A percentile compares a stretch with the other conserved stretches of the same genome.
phyloP scores from a whole-genome alignment of 2,113 vertebrate species.

The Propithecus coquereli region DNA sequence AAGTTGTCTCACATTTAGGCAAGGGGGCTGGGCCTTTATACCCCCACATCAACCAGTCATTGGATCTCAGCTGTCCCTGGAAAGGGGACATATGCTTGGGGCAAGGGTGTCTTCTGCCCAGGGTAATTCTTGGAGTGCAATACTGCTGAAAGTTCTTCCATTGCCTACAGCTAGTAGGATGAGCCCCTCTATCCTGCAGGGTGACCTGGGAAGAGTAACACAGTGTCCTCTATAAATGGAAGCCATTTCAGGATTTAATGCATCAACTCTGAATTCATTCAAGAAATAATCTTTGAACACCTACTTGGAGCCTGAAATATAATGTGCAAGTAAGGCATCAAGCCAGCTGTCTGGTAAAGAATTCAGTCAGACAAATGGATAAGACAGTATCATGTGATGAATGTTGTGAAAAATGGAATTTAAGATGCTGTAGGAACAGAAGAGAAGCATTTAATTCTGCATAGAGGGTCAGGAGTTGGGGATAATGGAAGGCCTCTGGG shows the following conservation, averaged over 20 bases:
- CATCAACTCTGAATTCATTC: not conserved
- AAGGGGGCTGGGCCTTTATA: not conserved
- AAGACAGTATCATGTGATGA: not conserved
- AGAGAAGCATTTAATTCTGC: not conserved
- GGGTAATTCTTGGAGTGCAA: not conserved
- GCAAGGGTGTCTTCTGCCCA: not conserved
- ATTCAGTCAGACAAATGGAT: not conserved
- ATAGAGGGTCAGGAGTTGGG: rapidly evolving
- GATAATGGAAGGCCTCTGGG: not conserved
- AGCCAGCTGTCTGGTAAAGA: not conserved
- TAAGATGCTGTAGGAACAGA: not conserved
- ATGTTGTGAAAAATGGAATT: not conserved
- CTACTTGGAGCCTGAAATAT: not conserved
- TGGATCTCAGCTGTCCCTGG: not conserved
- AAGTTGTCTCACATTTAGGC: not conserved
- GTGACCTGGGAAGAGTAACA: not conserved
- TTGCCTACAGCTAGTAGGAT: not conserved
- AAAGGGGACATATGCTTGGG: rapidly evolving
- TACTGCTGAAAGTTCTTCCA: not conserved
- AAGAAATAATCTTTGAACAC: not conserved
- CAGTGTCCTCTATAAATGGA: not conserved
- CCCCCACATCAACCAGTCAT: not conserved
- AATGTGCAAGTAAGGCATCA: not conserved
- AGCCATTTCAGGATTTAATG: not conserved
- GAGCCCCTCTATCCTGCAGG: not conserved